Percentiles rank a stretch among this genome's conserved stretches.
phyloP scores from a whole-genome alignment of 2,797 vertebrate species.

The Tamandua tetradactyla region DNA sequence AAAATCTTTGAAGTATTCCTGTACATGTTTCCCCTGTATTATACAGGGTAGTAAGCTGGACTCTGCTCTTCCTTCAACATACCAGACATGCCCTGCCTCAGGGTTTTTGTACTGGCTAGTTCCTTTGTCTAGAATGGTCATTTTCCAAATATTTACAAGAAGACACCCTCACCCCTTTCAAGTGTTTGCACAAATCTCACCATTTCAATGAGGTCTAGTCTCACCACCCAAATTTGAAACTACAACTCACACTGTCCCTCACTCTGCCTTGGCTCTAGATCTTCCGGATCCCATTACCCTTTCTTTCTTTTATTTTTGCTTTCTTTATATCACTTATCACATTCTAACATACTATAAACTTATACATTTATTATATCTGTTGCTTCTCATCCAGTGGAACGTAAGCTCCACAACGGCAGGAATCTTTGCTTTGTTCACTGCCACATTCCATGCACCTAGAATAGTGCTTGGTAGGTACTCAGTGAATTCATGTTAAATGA shows the following conservation, averaged over 20 bases:
- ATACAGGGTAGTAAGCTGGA: neutral
- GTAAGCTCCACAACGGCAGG: neutral
- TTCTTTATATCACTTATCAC: neutral
- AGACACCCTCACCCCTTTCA: neutral
- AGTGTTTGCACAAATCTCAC: neutral
- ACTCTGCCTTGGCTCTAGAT: neutral
- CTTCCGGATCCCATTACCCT: neutral
- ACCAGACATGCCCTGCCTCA: neutral
- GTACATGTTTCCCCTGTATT: neutral
- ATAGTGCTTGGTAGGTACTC: neutral
- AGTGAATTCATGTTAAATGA: neutral
- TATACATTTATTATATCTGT: neutral
- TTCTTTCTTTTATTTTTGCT: neutral
- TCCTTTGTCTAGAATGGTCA: neutral
- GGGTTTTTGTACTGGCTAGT: neutral
- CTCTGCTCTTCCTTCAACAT: neutral
- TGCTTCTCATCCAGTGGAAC: neutral
- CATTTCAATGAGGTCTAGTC: neutral
- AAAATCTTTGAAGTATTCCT: no score
- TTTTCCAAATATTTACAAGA: neutral
- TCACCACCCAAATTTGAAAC: neutral
- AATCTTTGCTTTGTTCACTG: constrained; percentile 12
- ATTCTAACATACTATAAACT: neutral
- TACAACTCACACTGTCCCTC: neutral
- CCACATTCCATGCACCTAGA: neutral